Evolutionary conservation across 2,113 vertebrate species (phyloP).

Genomic region (Calypte anna): DNA sequence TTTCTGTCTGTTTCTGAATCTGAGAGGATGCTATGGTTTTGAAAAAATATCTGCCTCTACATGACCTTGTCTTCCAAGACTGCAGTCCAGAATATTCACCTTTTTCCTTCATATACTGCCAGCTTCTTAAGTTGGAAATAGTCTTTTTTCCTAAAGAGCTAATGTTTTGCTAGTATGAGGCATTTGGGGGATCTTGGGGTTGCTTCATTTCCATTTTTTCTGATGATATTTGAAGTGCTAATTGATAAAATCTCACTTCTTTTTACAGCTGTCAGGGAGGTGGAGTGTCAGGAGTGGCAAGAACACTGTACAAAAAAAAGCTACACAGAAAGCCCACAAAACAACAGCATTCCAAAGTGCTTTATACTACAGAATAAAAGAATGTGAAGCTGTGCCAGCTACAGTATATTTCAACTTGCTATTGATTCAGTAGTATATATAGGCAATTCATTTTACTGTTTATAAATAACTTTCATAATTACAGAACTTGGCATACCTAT

Average conservation of each 20-base stretch:
- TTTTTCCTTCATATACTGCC: not conserved
- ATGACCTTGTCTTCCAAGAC: not conserved
- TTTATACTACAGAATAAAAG: not conserved
- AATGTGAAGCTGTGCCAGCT: not conserved
- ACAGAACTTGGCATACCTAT: not conserved
- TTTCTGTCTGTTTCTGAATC: not conserved
- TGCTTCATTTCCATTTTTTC: not conserved
- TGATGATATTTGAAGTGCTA: not conserved
- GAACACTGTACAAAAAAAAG: not conserved
- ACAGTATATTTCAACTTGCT: not conserved
- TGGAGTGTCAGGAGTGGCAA: not conserved
- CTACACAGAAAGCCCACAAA: not conserved
- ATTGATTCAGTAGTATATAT: not conserved
- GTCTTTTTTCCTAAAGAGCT: not conserved
- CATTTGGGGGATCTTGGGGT: not conserved
- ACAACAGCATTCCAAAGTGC: not conserved
- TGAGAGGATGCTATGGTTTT: not conserved
- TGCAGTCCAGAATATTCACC: not conserved
- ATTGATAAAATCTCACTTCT: conserved; percentile 21
- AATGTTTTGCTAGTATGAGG: not conserved
- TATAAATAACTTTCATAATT: not conserved
- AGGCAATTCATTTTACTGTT: not conserved
- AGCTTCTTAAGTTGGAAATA: not conserved
- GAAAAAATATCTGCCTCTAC: not conserved
- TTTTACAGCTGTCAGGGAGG: not conserved